Conservation (phyloP, 2,797 vertebrate genomes). For the Malurus leucopterus region DNA sequence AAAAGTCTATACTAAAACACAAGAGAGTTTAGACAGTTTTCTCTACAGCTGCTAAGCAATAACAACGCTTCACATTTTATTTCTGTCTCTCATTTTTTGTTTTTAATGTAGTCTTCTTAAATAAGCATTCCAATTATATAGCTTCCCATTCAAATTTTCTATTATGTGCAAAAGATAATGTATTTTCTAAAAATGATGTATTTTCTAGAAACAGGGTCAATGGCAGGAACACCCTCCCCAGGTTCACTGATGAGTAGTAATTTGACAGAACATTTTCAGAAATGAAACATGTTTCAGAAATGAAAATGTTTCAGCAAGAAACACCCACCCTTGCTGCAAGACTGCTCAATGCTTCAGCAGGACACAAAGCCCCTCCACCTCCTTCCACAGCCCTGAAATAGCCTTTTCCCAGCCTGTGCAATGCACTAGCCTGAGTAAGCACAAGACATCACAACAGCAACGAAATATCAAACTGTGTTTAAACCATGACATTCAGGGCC, state of each 20-base stretch:
- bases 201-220: background rate
- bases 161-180: background rate
- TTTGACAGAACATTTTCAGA: background rate
- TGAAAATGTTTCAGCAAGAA: too few species aligned
- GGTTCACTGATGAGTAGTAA: accelerated
- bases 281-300: too few species aligned
- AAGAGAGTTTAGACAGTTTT: background rate
- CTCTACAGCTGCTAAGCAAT: background rate
- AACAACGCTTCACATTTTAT: background rate
- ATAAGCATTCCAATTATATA: background rate
- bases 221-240: background rate
- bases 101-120: background rate
- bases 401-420: background rate
- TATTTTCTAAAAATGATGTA: background rate
- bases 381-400: background rate
- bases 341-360: background rate
- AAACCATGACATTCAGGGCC: background rate
- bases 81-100: background rate
- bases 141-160: background rate
- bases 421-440: background rate
- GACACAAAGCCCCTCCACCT: background rate
- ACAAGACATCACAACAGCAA: background rate
- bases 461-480: background rate
- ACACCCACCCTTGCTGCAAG: background rate
- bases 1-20: background rate